phyloP scores from a whole-genome alignment of 2,888 invertebrate genomes.

The Nemotelus nigrinus region DNA sequence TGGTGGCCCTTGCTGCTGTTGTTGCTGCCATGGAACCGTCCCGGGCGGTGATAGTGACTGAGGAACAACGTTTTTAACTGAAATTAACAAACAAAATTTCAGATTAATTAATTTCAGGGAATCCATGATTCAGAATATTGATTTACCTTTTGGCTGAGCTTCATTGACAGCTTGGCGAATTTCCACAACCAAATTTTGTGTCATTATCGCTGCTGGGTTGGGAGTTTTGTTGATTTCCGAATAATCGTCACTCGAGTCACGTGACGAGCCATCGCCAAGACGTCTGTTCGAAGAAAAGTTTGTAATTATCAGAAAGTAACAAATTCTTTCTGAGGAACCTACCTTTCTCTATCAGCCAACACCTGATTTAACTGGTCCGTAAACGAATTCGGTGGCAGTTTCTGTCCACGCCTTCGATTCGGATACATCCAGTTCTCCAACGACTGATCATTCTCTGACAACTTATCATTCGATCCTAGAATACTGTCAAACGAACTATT shows the following conservation, averaged over 20 bases:
- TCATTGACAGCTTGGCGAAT: constrained; percentile 88
- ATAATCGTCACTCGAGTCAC: constrained; percentile 72
- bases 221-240: constrained; percentile 70
- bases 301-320: constrained; percentile 3
- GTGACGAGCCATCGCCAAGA: constrained; percentile 66
- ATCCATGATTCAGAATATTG: background rate
- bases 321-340: constrained; percentile 49
- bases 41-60: constrained; percentile 72
- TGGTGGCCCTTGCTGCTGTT: constrained; percentile 68
- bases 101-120: background rate
- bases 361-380: constrained; percentile 90
- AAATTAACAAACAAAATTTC: constrained; percentile 22
- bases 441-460: constrained; percentile 62
- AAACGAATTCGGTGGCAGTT: constrained; percentile 79
- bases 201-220: constrained; percentile 75
- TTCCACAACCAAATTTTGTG: constrained; percentile 86
- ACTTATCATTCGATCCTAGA: constrained; percentile 64
- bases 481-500: constrained; percentile 66
- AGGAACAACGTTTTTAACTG: constrained; percentile 74
- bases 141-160: constrained; percentile 84
- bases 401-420: constrained; percentile 64
- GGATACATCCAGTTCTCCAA: constrained; percentile 65
- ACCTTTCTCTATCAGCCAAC: constrained; percentile 84
- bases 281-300: constrained; percentile 55
- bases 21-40: constrained; percentile 72